Percentiles rank a stretch among this genome's conserved stretches.
These are phyloP conservation scores for Argynnis bischoffii DNA, from an alignment of 2,888 invertebrate species.

Conservation along the genomic window DNA sequence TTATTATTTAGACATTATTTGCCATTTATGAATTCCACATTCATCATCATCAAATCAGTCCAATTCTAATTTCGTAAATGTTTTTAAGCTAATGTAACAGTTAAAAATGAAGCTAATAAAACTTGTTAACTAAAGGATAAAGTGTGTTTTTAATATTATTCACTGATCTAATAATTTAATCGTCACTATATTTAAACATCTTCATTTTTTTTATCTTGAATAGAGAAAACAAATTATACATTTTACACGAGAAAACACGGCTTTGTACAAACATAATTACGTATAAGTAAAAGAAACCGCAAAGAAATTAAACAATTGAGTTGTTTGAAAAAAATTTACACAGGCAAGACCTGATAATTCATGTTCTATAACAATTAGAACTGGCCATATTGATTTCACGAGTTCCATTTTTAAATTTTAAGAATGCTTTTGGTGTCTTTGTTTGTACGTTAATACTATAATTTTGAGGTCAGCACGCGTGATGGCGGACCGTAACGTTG, in stretches of 20 bases:
- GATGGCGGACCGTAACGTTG: conserved; percentile 56
- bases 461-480: conserved; percentile 64
- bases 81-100: no score
- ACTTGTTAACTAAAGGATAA: no score
- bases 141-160: no score
- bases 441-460: conserved; percentile 60
- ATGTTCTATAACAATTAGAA: conserved; percentile 62
- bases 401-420: conserved; percentile 46
- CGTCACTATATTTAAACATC: no score
- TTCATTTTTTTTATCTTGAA: background rate
- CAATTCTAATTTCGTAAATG: no score
- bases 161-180: no score
- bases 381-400: conserved; percentile 59
- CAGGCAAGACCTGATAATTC: conserved; percentile 64
- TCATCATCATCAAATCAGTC: no score
- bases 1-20: no score
- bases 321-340: conserved; percentile 59
- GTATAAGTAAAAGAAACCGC: conserved; percentile 46
- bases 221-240: conserved; percentile 19
- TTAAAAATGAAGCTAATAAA: no score
- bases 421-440: conserved; percentile 58
- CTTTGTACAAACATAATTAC: conserved; percentile 38
- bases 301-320: conserved; percentile 47
- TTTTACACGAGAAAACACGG: conserved; percentile 24
- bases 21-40: no score